Conservation (phyloP, 2,888 invertebrate species). For the Cacoxenus indagator region DNA sequence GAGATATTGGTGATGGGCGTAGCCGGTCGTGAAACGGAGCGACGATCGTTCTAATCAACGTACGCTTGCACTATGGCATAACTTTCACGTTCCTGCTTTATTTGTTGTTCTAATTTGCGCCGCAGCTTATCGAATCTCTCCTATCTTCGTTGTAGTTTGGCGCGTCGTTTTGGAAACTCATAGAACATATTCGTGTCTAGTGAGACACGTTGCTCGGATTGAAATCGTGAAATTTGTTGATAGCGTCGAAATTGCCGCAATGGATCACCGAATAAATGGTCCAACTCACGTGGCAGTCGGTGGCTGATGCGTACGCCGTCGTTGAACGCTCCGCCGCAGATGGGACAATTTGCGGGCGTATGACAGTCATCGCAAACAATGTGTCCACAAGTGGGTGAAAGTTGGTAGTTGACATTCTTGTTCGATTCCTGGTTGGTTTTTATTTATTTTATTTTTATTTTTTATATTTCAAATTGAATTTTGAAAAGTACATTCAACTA, state of each 20-base stretch:
- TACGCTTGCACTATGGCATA: background rate
- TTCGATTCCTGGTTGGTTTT: no score
- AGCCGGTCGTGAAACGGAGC: no score
- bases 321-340: background rate
- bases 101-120: background rate
- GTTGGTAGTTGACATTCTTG: background rate
- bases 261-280: background rate
- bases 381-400: background rate
- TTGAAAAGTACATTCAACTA: no score
- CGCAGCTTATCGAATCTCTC: background rate
- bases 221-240: background rate
- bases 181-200: background rate
- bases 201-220: background rate
- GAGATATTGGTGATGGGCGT: no score
- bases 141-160: background rate
- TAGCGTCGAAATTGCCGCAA: background rate
- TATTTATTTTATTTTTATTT: no score
- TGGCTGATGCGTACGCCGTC: no score
- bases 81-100: background rate
- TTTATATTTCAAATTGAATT: no score
- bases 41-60: background rate
- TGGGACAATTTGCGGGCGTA: background rate
- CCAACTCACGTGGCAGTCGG: background rate
- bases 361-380: background rate
- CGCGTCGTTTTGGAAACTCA: background rate